These are phyloP conservation scores for Pollenia labialis DNA, from an alignment of 2,888 invertebrate genomes.

Conservation along the genomic window DNA sequence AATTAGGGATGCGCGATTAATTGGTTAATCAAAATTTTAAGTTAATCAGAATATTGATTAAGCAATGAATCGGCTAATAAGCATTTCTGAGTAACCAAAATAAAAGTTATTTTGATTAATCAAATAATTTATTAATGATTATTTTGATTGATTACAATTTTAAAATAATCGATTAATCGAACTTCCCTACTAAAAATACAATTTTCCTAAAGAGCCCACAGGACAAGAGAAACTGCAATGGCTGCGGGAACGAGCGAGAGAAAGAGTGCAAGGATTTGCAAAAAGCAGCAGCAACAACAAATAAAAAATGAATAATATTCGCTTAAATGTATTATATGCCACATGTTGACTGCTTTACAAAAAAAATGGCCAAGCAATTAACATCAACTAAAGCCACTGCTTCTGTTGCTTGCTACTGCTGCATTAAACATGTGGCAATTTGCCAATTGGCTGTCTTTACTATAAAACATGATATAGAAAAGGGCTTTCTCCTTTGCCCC, in stretches of 20 bases:
- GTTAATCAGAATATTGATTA: too few species aligned
- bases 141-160: too few species aligned
- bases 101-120: too few species aligned
- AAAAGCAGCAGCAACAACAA: background rate
- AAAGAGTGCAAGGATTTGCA: background rate
- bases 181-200: background rate
- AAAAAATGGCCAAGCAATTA: slow-evolving; percentile 73
- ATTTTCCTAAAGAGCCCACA: background rate
- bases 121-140: too few species aligned
- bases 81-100: too few species aligned
- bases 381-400: slow-evolving; percentile 65
- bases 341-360: slow-evolving; percentile 70
- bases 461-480: slow-evolving; percentile 61
- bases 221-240: background rate
- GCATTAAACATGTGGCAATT: slow-evolving; percentile 73
- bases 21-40: too few species aligned
- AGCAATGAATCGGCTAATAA: too few species aligned
- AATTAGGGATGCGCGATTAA: background rate
- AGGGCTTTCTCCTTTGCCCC: background rate
- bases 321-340: slow-evolving; percentile 68
- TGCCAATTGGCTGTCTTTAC: slow-evolving; percentile 69
- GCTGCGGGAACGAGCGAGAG: background rate
- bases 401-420: slow-evolving; percentile 45
- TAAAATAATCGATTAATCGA: too few species aligned
- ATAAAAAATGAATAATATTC: slow-evolving; percentile 50